These are phyloP conservation scores for Habroteleia sp. DNA, from an alignment of 2,888 invertebrate species.

Conservation along the genomic window DNA sequence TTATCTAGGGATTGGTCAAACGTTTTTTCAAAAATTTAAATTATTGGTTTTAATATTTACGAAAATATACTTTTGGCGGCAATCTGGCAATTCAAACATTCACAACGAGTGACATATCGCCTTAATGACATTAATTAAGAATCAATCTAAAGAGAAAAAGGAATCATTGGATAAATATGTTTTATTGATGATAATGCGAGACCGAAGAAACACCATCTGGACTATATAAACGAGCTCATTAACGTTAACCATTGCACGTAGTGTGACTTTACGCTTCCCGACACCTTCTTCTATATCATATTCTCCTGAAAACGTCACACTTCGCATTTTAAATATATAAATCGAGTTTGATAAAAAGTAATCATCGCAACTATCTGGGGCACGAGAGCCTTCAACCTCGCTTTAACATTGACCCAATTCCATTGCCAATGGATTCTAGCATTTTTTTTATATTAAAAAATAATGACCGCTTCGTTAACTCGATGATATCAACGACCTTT, in stretches of 20 bases:
- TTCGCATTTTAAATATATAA: conserved; percentile 44
- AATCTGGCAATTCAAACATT: too few species aligned
- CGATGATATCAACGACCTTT: not conserved
- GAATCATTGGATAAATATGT: too few species aligned
- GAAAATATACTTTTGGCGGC: too few species aligned
- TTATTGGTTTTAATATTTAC: too few species aligned
- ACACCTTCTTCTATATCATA: conserved; percentile 50
- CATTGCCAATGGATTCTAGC: conserved; percentile 71
- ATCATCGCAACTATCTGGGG: conserved; percentile 58
- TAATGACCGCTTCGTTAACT: conserved; percentile 10
- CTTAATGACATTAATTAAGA: too few species aligned
- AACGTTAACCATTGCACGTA: conserved; percentile 15
- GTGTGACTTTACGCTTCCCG: conserved; percentile 39
- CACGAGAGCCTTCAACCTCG: conserved; percentile 60
- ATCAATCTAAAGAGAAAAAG: too few species aligned
- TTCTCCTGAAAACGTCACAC: conserved; percentile 39
- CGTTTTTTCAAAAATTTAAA: too few species aligned
- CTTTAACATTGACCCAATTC: conserved; percentile 76
- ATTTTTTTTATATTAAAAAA: conserved; percentile 46
- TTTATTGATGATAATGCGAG: conserved; percentile 20
- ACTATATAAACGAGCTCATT: conserved; percentile 41
- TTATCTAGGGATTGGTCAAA: too few species aligned
- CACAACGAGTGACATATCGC: too few species aligned
- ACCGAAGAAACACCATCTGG: conserved; percentile 18
- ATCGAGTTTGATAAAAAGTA: conserved; percentile 57